These are phyloP conservation scores for Chymomyza caudatula DNA, from an alignment of 2,888 invertebrate species.

Conservation along the genomic window DNA sequence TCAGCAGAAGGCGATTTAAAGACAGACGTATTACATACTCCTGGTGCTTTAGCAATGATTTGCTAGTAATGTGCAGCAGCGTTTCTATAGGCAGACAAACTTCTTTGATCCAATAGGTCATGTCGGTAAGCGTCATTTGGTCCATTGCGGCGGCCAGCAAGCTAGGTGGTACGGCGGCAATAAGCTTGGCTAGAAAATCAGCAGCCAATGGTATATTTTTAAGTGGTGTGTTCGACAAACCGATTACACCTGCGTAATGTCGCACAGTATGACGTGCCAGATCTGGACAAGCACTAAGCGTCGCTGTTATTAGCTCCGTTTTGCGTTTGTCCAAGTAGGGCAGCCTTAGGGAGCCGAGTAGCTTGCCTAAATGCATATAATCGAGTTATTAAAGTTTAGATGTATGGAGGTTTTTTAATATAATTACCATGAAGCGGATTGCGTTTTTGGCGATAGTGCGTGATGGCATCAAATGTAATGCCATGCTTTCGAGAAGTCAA, in stretches of 20 bases:
- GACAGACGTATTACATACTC: slow-evolving; percentile 73
- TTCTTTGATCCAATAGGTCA: slow-evolving; percentile 74
- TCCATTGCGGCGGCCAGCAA: slow-evolving; percentile 60
- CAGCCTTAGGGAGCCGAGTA: slow-evolving; percentile 82
- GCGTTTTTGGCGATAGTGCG: slow-evolving; percentile 73
- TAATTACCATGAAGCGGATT: slow-evolving; percentile 72
- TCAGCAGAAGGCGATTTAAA: slow-evolving; percentile 72
- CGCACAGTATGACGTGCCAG: slow-evolving; percentile 82
- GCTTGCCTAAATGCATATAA: slow-evolving; percentile 56
- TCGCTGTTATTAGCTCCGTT: slow-evolving; percentile 82
- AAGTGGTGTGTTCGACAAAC: slow-evolving; percentile 77
- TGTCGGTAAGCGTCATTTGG: slow-evolving; percentile 75
- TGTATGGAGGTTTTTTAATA: too few relatives aligned
- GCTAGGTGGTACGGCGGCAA: slow-evolving; percentile 65
- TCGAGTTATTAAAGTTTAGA: neutral
- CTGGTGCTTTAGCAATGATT: slow-evolving; percentile 38
- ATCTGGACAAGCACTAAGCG: slow-evolving; percentile 85
- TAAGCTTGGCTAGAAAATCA: slow-evolving; percentile 64
- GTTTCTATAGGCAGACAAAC: slow-evolving; percentile 74
- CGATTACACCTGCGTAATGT: slow-evolving; percentile 81
- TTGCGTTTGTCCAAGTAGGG: slow-evolving; percentile 85
- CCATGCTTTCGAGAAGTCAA: slow-evolving; percentile 88
- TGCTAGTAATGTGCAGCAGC: slow-evolving; percentile 59
- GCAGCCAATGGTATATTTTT: slow-evolving; percentile 51
- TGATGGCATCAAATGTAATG: slow-evolving; percentile 86